Base-by-base conservation (phyloP, 2,797 vertebrate genomes). In the Jordanella pulchra region DNA sequence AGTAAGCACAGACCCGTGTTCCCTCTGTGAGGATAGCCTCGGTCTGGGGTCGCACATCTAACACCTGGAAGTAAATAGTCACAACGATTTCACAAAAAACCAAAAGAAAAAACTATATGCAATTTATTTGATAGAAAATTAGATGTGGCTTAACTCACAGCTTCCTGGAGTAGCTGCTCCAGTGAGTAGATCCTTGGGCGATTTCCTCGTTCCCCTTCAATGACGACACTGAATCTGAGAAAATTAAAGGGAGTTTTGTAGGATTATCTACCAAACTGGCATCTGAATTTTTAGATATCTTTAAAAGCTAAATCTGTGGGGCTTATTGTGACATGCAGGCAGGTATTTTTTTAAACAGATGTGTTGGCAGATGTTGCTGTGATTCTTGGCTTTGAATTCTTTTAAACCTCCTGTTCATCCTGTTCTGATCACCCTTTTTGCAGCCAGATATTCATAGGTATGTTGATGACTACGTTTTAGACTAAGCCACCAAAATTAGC, bases 141-240 rank as follows among this genome's bases (percentile, higher is more conserved):
- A 18, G 7, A 30, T 11, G 25, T 32, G 48, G 53, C 25, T 9
- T 42, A 1, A 50, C 97, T 96, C 89, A 98, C 98, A 65, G 97
- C 97, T 90, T 98, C 98, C 92, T 97, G 96, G 66, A 99, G 94
- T 50, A 99, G 95, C 85, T 99, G 98, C 86, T 99, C 98, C 92
- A 97, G 90, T 0, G 97, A 98, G 91, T 98, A 99, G 90, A 98
- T 95, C 55, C 96, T 93, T 65, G 96, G 97, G 12, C 97, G 94
- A 91, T 98, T 98, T 54, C 97, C 97, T 68, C 98, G 92, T 87
- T 99, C 97, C 0, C 98, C 97, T 79, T 99, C 97, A 0, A 99
- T 96, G 80, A 98, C 93, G 67, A 99, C 96, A 85, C 97, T 97
- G 91, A 98, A 99, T 89, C 98, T 99, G 71, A 67, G 47, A 63